phyloP scores from a whole-genome alignment of 2,888 invertebrate genomes.

The Choristoneura rosaceana region DNA sequence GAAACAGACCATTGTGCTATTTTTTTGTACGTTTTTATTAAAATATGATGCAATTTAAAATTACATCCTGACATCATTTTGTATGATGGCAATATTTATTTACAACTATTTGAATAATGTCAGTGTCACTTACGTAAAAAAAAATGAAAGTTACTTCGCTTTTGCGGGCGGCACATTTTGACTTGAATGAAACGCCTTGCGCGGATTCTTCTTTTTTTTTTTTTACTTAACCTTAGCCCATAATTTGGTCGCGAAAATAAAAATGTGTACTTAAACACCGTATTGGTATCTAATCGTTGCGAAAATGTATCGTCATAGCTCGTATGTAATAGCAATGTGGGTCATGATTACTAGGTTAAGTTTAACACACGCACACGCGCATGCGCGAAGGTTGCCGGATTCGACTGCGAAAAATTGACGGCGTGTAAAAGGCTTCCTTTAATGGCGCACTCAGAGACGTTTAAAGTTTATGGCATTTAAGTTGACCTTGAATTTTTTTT shows the following conservation, averaged over 20 bases:
- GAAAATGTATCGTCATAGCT: constrained; percentile 57
- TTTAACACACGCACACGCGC: constrained; percentile 65
- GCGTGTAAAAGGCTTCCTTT: neutral
- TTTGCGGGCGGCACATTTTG: neutral
- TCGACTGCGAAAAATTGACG: constrained; percentile 33
- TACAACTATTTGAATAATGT: neutral
- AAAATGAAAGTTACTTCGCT: neutral
- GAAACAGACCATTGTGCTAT: neutral
- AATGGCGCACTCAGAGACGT: neutral
- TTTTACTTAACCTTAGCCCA: neutral
- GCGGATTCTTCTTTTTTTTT: neutral
- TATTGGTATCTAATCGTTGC: constrained; percentile 48
- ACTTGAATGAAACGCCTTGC: neutral
- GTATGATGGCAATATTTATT: neutral
- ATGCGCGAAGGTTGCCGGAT: constrained; percentile 38
- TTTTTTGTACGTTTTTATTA: neutral
- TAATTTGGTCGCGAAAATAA: neutral
- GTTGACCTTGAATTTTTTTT: too few relatives aligned
- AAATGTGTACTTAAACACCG: constrained; percentile 34
- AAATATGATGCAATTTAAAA: neutral
- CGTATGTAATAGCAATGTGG: constrained; percentile 80
- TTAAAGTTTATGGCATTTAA: neutral
- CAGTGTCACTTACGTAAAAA: constrained; percentile 9
- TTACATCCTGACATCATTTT: neutral
- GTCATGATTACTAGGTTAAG: constrained; percentile 86